Percentiles rank a stretch among this genome's conserved stretches.
Conservation (phyloP, 2,797 vertebrate genomes). For the Pempheris klunzingeri region DNA sequence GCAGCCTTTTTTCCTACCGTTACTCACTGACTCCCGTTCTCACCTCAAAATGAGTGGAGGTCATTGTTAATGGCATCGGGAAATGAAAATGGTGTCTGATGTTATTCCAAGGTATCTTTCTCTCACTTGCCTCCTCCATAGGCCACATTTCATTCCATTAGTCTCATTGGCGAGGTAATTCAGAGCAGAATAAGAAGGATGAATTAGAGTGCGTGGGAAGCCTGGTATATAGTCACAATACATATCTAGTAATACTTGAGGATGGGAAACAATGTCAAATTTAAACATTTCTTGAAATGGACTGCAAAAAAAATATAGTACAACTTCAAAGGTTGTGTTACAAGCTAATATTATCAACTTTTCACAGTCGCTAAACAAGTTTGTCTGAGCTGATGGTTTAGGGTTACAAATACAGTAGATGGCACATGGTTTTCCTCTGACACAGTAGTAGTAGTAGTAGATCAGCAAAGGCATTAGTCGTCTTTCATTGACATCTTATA, state of each 20-base stretch:
- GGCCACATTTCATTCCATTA: slow-evolving; percentile 77
- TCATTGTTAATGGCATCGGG: slow-evolving; percentile 64
- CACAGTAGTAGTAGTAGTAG: slow-evolving; percentile 13
- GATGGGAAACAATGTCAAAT: slow-evolving; percentile 29
- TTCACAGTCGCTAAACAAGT: neutral
- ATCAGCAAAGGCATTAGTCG: slow-evolving; percentile 58
- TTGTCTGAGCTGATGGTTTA: slow-evolving; percentile 4
- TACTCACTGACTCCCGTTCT: slow-evolving; percentile 2
- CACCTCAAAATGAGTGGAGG: slow-evolving; percentile 44
- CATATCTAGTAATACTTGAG: slow-evolving; percentile 37
- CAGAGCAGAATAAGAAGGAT: slow-evolving; percentile 73
- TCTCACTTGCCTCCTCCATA: slow-evolving; percentile 30
- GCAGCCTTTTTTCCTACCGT: neutral
- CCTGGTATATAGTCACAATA: slow-evolving; percentile 60
- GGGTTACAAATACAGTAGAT: neutral
- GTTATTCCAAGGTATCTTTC: slow-evolving; percentile 66
- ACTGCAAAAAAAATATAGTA: neutral
- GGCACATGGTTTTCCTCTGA: neutral
- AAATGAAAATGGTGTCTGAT: slow-evolving; percentile 62
- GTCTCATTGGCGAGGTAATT: slow-evolving; percentile 73
- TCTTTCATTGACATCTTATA: slow-evolving; percentile 59
- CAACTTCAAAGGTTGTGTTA: neutral
- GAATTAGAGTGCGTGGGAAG: slow-evolving; percentile 71
- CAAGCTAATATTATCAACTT: neutral
- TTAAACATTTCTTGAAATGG: slow-evolving; percentile 39